Evolutionary conservation across 2,113 vertebrate genomes (phyloP).

Genomic region (Osmerus mordax): DNA sequence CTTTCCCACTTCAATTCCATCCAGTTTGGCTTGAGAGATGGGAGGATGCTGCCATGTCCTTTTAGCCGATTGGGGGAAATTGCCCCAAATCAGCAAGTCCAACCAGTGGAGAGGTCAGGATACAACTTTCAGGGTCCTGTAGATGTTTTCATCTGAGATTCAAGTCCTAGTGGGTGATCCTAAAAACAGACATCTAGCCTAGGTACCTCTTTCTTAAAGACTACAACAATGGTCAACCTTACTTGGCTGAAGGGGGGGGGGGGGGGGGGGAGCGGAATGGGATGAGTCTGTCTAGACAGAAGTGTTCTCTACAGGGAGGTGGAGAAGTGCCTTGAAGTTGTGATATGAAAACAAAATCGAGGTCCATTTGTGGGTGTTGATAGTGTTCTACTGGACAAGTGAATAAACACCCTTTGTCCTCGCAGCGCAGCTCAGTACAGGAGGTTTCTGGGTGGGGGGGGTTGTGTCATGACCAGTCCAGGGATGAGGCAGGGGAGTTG

Average conservation of each 20-base stretch:
- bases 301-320: slow-evolving; percentile 33
- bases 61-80: neutral
- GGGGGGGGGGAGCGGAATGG: slow-evolving; percentile 20
- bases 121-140: neutral
- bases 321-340: slow-evolving; percentile 20
- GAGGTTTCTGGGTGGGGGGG: slow-evolving; percentile 19
- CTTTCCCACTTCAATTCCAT: slow-evolving; percentile 13
- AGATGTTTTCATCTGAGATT: neutral
- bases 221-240: slow-evolving; percentile 12
- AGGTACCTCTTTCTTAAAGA: neutral
- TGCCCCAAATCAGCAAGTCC: too few species aligned
- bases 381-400: slow-evolving; percentile 28
- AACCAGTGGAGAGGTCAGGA: neutral
- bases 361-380: neutral
- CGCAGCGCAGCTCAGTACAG: slow-evolving; percentile 1
- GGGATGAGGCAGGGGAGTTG: slow-evolving; percentile 3
- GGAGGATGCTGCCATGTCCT: slow-evolving; percentile 13
- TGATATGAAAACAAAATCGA: slow-evolving; percentile 28
- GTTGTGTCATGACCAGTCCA: slow-evolving; percentile 32
- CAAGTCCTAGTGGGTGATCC: neutral
- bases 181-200: neutral
- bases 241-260: slow-evolving; percentile 1
- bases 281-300: slow-evolving; percentile 24
- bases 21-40: slow-evolving; percentile 1
- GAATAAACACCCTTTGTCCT: slow-evolving; percentile 2